Evolutionary conservation across 2,113 vertebrate genomes (phyloP), one percentile per base, ranked within the genome.

Genomic region (Montifringilla adamsi): DNA sequence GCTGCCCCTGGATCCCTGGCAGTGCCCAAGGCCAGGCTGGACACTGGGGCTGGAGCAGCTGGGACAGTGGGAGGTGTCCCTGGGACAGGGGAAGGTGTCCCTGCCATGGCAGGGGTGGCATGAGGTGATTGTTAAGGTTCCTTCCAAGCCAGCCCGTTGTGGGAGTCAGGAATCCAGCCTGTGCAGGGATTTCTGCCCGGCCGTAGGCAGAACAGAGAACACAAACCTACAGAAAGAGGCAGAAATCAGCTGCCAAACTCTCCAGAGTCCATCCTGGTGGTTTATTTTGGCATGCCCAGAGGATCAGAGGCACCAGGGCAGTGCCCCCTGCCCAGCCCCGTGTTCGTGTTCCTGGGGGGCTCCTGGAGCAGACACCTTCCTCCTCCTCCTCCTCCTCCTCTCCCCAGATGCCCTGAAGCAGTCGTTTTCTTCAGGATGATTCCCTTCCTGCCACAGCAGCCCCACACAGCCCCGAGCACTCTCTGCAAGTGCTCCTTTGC

Each of bases 331-430:
- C n/a, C 39, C 66, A 62, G 58, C 52, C 15, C 67, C 8, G 2
- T 1, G 0, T 2, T 4, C 21, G 0, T 0, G 13, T 2, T 4
- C 21, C 0, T 0, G 13, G 10, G 30, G 17, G 30, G 47, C 11
- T 27, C 52, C 19, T 8, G 9, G 44, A 49, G 37, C 3, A 12
- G 7, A 33, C 7, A 1, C 10, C 28, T 22, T 41, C 81, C 39
- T 37, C 44, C 44, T 60, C 20, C 44, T 46, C 7, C 77, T 22
- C 20, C 3, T 44, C 43, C 43, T 47, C 11, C 79, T 10, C 35
- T 80, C 46, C 55, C 47, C 82, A 23, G 3, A 1, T 7, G 16
- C 55, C 53, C 72, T 3, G 21, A 8, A 75, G 41, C 43, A 33
- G 37, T 43, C 14, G 1, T 2, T 56, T 50, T 20, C 77, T 70